Base-by-base conservation (phyloP, 2,888 invertebrate genomes). In the Podabrus alpinus region DNA sequence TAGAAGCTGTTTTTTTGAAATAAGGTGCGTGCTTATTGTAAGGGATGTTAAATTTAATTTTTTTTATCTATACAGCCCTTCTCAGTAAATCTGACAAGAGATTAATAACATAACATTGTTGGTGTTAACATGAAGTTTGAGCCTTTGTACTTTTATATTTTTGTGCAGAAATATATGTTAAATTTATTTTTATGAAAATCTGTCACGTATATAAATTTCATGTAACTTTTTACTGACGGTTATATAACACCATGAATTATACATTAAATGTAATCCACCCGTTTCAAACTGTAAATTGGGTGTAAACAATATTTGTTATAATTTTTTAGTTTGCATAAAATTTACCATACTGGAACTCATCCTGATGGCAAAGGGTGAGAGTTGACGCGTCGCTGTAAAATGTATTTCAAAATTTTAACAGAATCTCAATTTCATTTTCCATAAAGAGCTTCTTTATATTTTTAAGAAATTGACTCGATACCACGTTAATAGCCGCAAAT, bases 41-140 rank as follows among this genome's bases (percentile, higher is more conserved):
- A 45, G n/a, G 45, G 45, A n/a, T n/a, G n/a, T n/a, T 45, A n/a
- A 45, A 45, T n/a, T 45, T 45, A n/a, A 45, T n/a, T 45, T 45
- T 45, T 45, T 45, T 66, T 64, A 71, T 66, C 21, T 59, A 71
- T 66, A 45, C 15, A 15, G 11, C 59, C 64, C 71, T 59, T 60
- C 59, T 60, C 61, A 45, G 45, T 71, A 66, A 66, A 29, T 64
- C 64, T 71, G 71, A 71, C 64, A 71, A n/a, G 15, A 60, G 19
- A 71, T 64, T 71, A 71, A 71, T 71, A 66, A 15, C n/a, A 21
- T 64, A 59, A 71, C 71, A 64, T 71, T 71, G 69, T 69, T 16
- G 17, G 62, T 62, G 61, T 68, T 68, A 68, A 59, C 59, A 19
- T 21, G 68, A 68, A 59, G 68, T 68, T 21, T 59, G 19, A 59